Base-by-base conservation (phyloP, 2,797 vertebrate genomes). In the Poliocrania exsul region DNA sequence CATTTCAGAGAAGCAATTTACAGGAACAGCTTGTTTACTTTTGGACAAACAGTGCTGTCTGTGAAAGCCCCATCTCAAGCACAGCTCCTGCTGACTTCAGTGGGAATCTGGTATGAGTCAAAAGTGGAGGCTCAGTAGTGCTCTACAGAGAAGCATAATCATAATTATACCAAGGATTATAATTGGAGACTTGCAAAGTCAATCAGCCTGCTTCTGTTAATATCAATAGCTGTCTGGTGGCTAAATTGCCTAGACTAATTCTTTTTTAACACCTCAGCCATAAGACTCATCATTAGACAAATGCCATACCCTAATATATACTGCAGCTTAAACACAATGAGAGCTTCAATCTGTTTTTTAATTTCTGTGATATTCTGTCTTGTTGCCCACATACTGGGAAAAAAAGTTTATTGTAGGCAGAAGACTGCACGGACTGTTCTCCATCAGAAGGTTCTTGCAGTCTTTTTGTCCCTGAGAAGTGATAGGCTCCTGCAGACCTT, bases 271-370 rank as follows among this genome's bases (percentile, higher is more conserved):
- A 95, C 81, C 86, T 93, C 90, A 94, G 54, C 81, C 91, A 40
- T 83, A 95, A 89, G 93, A 92, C 75, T 97, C 95, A 91, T 95
- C 92, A 86, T 96, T 95, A 96, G 73, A 94, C 79, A 94, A 96
- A 95, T 94, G 81, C 86, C 84, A 86, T 91, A 88, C 88, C 84
- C 89, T 94, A 87, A 94, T 94, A 96, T 93, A 95, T 78, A 91
- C 88, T 86, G 79, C 44, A 89, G 44, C 50, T 87, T 95, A 95
- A 97, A 93, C 79, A 97, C 94, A 97, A 93, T 95, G 93, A 95
- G 93, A 86, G 67, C 64, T 85, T 96, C 95, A 95, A 94, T 96
- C 93, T 95, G 93, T 91, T 93, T 97, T 91, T 83, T 86, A 90
- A 79, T 91, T 62, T 91, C 69, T 75, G 61, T 69, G 84, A 88